phyloP scores from a whole-genome alignment of 2,113 vertebrate genomes.

The Enhydra lutris region DNA sequence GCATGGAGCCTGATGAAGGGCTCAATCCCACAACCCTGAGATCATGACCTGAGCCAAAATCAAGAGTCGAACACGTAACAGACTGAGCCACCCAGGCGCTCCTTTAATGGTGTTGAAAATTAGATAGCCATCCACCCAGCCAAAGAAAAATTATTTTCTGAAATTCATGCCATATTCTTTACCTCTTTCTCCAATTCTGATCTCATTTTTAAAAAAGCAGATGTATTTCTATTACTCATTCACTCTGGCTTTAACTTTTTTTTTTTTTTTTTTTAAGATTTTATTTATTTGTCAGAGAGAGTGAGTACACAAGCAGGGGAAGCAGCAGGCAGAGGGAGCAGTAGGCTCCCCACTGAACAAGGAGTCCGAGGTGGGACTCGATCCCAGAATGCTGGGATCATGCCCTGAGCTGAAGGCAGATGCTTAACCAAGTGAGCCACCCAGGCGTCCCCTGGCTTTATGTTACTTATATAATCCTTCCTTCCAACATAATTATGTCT shows the following conservation, averaged over 20 bases:
- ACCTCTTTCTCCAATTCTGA: neutral
- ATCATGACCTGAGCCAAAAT: neutral
- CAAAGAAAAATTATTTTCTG: slow-evolving; percentile 36
- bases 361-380: neutral
- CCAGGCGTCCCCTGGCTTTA: neutral
- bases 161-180: neutral
- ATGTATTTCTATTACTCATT: neutral
- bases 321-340: too few species aligned
- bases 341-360: neutral
- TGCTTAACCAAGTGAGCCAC: neutral
- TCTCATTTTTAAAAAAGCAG: slow-evolving; percentile 26
- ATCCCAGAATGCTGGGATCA: neutral
- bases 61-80: neutral
- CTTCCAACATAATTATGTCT: neutral
- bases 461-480: neutral
- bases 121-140: neutral
- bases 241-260: neutral
- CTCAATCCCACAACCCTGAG: neutral
- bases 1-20: neutral
- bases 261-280: neutral
- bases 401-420: neutral
- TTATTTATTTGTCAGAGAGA: neutral
- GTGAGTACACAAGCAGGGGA: neutral
- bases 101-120: neutral
- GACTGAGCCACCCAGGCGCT: neutral